These are phyloP conservation scores for Dryobota labecula DNA, from an alignment of 2,888 invertebrate species.

Conservation along the genomic window DNA sequence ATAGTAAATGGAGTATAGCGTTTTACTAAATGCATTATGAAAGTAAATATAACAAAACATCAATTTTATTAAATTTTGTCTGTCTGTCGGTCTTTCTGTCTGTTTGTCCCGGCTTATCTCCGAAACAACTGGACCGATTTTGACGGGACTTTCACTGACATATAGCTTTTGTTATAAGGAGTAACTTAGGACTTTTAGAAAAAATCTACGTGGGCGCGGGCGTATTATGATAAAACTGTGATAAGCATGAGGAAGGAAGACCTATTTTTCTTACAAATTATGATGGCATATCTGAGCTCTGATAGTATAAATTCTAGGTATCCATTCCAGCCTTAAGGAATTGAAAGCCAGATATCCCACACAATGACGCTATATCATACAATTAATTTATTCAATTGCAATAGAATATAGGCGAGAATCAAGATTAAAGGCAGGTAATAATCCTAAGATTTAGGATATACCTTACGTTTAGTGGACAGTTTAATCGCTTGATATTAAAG, in stretches of 20 bases:
- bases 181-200: no score
- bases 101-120: no score
- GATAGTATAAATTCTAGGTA: conserved; percentile 8
- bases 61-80: no score
- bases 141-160: no score
- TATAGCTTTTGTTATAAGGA: no score
- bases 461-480: conserved; percentile 44
- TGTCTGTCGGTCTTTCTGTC: no score
- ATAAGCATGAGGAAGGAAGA: not conserved
- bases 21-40: no score
- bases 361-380: conserved; percentile 28
- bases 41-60: no score
- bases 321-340: not conserved
- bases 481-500: conserved; percentile 46
- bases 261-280: not conserved
- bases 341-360: conserved; percentile 31
- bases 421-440: conserved; percentile 46
- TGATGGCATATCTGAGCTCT: not conserved
- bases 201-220: no score
- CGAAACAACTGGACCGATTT: no score
- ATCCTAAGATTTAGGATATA: conserved; percentile 42
- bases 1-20: no score
- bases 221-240: not conserved
- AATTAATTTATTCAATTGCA: conserved; percentile 46
- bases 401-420: conserved; percentile 35